Evolutionary conservation across 1,140 invertebrate species (phyloP).

Genomic region (Charaxes varanes): DNA sequence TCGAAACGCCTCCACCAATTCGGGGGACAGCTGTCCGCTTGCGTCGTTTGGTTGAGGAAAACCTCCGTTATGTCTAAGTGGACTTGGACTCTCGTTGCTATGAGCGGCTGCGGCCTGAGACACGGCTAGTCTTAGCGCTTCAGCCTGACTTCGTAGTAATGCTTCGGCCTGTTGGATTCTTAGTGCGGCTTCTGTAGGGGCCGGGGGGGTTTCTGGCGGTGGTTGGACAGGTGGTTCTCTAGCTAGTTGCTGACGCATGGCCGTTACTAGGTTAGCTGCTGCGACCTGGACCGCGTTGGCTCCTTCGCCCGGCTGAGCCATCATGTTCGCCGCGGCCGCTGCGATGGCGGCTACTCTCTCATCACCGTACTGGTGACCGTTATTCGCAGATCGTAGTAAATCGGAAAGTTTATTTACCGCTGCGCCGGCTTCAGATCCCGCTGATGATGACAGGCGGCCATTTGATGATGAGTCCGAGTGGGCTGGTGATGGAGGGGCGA

Average conservation of each 20-base stretch:
- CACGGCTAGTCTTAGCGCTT: constrained; percentile 87
- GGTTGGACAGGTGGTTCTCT: constrained; percentile 74
- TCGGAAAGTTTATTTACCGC: constrained; percentile 84
- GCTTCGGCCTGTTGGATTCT: constrained; percentile 87
- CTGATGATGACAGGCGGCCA: constrained; percentile 84
- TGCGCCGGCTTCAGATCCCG: constrained; percentile 83
- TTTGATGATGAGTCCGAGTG: constrained; percentile 89
- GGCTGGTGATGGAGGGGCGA: constrained; percentile 84
- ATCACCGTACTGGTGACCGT: constrained; percentile 76
- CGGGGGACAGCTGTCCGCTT: constrained; percentile 74
- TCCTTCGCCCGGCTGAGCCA: constrained; percentile 75
- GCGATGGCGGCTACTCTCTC: constrained; percentile 85
- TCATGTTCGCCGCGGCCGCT: constrained; percentile 81
- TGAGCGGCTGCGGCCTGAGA: constrained; percentile 74
- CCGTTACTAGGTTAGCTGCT: constrained; percentile 85
- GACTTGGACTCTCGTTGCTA: constrained; percentile 45
- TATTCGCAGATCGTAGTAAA: constrained; percentile 76
- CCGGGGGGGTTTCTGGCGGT: constrained; percentile 65
- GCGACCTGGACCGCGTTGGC: constrained; percentile 79
- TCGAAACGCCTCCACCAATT: constrained; percentile 81
- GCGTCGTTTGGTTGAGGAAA: constrained; percentile 56
- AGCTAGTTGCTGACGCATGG: constrained; percentile 81
- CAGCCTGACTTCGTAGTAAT: constrained; percentile 86
- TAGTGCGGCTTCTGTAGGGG: constrained; percentile 77
- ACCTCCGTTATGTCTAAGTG: constrained; percentile 70